Base-by-base conservation (phyloP, 2,113 vertebrate genomes). In the cattle (Bos taurus) region DNA sequence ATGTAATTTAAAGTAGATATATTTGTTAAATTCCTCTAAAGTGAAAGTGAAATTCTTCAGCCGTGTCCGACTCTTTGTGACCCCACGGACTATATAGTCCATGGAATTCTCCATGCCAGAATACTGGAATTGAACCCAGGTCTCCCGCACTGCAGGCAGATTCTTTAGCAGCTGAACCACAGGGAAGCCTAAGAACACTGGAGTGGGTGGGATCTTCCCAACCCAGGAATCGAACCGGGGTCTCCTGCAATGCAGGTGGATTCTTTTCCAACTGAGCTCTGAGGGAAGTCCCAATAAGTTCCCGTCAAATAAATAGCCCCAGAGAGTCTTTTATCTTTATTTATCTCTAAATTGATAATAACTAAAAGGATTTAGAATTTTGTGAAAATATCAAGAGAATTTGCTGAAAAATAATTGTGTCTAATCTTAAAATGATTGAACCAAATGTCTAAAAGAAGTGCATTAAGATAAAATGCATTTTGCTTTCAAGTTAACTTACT, bases 301-400 rank as follows among this genome's bases (percentile, higher is more conserved):
- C 21, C 26, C 33, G 7, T 8, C 40, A 52, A 78, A 92, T 48
- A 48, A 48, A 78, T n/a, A 19, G 57, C 48, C 1, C 25, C 21
- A 64, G 77, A 87, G 33, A 84, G 4, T 54, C 28, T 13, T 62
- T 16, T 36, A 16, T 84, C 62, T 84, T 33, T 54, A 25, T 59
- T 16, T 33, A 78, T 95, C 17, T 84, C 62, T 95, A 84, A 91
- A 52, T 3, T 40, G 57, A 36, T 52, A 67, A 43, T 86, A 94
- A 87, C n/a, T 30, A 48, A 89, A 90, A 50, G 4, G 11, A 91
- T 8, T 30, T 84, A 40, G 15, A 60, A 10, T 91, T 91, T 77
- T 52, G 80, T 96, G 56, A 64, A 90, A 90, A 48, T 30, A 81
- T 50, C 23, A 87, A 74, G 59, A 80, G 7, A 82, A 46, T 82